Conservation (phyloP, 2,113 vertebrate genomes). For the Hippotragus niger region DNA sequence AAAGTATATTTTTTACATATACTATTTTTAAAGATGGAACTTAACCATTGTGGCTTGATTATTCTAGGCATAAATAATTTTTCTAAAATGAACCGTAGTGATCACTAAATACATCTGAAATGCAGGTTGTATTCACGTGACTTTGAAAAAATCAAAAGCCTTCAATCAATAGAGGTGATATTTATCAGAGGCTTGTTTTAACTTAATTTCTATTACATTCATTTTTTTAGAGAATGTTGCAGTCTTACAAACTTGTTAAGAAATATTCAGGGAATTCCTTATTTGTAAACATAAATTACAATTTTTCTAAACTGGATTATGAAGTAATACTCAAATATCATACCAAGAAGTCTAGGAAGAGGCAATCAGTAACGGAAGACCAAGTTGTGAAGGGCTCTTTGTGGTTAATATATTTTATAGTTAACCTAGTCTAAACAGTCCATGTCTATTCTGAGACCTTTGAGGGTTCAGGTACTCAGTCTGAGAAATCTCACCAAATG, state of each 20-base stretch:
- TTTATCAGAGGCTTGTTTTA: conserved; percentile 5
- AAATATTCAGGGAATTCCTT: not conserved
- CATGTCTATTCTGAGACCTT: not conserved
- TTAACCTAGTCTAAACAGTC: not conserved
- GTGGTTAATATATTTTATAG: not conserved
- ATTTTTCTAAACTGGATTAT: not conserved
- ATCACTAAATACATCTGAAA: not conserved
- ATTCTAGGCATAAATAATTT: not conserved
- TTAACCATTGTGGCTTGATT: not conserved
- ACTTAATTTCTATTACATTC: not conserved
- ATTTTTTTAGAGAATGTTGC: not conserved
- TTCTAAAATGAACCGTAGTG: not conserved
- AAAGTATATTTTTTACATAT: not conserved
- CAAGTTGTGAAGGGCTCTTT: not conserved
- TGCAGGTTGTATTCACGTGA: not conserved
- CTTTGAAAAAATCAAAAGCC: not conserved
- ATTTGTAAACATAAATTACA: not conserved
- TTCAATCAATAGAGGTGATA: not conserved
- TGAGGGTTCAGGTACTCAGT: not conserved
- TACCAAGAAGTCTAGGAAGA: conserved; percentile 16
- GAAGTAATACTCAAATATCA: not conserved
- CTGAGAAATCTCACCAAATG: not conserved
- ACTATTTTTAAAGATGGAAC: not conserved
- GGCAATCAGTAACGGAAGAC: not conserved
- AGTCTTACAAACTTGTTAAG: not conserved